A percentile compares a stretch with the other conserved stretches of the same genome.
Evolutionary conservation across 2,888 invertebrate genomes (phyloP).

Genomic region (Platynereis dumerilii): DNA sequence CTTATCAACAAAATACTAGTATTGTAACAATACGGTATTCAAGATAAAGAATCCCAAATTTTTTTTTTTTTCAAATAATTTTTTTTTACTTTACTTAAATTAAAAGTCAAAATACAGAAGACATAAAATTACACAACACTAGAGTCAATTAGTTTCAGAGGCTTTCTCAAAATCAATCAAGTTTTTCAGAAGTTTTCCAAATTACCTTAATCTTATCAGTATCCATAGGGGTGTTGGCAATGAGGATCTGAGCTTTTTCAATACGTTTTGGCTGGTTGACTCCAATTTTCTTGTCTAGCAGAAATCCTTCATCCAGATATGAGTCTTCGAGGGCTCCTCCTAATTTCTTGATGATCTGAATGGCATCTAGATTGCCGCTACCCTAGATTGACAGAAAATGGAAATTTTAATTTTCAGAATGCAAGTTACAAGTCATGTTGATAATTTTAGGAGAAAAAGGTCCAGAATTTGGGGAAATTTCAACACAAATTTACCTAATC

Average conservation of each 20-base stretch:
- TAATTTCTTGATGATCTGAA: constrained; percentile 96
- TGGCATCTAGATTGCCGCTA: constrained; percentile 78
- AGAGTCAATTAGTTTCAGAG: too few species aligned
- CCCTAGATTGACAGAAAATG: constrained; percentile 33
- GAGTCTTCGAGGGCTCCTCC: constrained; percentile 94
- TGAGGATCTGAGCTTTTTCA: constrained; percentile 94
- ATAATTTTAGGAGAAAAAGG: too few species aligned
- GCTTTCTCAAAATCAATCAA: too few species aligned
- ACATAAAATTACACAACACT: too few species aligned
- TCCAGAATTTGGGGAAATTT: too few species aligned
- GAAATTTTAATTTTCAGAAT: not conserved
- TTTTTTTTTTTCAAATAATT: too few species aligned
- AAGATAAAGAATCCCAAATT: too few species aligned
- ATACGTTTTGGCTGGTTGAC: constrained; percentile 95
- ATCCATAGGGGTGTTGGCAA: constrained; percentile 99
- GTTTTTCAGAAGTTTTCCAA: too few species aligned
- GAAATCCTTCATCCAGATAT: constrained; percentile 88
- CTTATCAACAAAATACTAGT: not conserved
- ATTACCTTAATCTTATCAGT: constrained; percentile 93
- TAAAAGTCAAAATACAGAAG: too few species aligned
- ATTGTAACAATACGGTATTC: too few species aligned
- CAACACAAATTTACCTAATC: not conserved
- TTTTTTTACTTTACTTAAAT: too few species aligned
- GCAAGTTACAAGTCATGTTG: too few species aligned
- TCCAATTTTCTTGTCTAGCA: constrained; percentile 95